These are phyloP conservation scores for Helostoma temminkii DNA, from an alignment of 2,797 vertebrate genomes.

Conservation along the genomic window DNA sequence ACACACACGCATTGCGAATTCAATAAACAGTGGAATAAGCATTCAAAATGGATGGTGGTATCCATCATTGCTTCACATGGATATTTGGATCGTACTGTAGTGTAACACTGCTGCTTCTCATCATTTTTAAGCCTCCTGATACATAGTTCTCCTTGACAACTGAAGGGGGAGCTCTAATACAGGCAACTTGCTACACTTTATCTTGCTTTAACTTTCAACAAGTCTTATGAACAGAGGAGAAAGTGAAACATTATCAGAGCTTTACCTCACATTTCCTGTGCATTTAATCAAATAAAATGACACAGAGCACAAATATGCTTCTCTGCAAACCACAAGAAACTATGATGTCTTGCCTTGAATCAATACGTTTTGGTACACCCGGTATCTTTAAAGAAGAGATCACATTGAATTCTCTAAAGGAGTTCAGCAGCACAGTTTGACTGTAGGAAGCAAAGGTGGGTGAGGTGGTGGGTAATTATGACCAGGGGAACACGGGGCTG, in stretches of 20 bases:
- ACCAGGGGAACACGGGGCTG: conserved; percentile 75
- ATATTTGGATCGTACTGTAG: conserved; percentile 9
- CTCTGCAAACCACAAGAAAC: conserved; percentile 23
- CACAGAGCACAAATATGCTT: neutral
- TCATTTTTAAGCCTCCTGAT: conserved; percentile 2
- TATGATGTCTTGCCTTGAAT: neutral
- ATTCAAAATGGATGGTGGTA: neutral
- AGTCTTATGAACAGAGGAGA: conserved; percentile 57
- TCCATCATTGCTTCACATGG: neutral
- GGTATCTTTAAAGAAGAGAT: conserved; percentile 34
- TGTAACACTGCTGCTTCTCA: conserved; percentile 9
- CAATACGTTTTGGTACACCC: neutral
- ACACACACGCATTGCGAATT: neutral
- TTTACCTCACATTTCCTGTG: conserved; percentile 22
- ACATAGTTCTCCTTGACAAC: conserved; percentile 69
- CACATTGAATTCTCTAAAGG: conserved; percentile 54
- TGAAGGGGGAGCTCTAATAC: conserved; percentile 92
- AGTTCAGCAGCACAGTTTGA: conserved; percentile 38
- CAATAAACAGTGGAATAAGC: neutral
- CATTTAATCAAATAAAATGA: conserved; percentile 32
- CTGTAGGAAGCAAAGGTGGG: conserved; percentile 36
- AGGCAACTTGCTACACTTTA: conserved; percentile 76
- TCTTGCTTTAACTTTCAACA: conserved; percentile 70
- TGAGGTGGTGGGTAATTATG: conserved; percentile 71
- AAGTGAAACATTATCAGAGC: conserved; percentile 42